Evolutionary conservation across 2,113 vertebrate genomes (phyloP), one percentile per base, ranked within the genome.

Genomic region (Corythaeola cristata): DNA sequence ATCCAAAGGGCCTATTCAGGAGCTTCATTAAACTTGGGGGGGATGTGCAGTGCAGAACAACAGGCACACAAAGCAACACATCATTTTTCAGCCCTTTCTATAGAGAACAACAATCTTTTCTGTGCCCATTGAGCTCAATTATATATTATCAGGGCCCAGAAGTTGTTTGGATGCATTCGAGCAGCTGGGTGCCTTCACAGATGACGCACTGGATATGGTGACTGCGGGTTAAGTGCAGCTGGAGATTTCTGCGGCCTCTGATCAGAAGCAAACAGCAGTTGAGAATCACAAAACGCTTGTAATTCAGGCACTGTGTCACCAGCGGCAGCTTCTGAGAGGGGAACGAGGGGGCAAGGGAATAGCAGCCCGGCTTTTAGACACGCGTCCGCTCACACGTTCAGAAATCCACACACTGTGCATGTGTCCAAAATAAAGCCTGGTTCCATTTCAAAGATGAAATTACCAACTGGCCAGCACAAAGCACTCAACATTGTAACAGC

Each of bases 101-200:
- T 8, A 33, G 62, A 76, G 81, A 93, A 88, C 84, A 90, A 75
- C 89, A 81, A 74, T 72, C 77, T 86, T n/a, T 59, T 85, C 89
- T 72, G 85, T 56, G 52, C 94, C 91, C 89, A 22, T 49, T 75
- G 89, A 80, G 83, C 85, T 95, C 75, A 85, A 86, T 96, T 72
- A 72, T 92, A 81, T 66, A 84, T 93, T 85, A 79, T 91, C 88
- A 91, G 79, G 79, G 87, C 78, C n/a, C 77, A 82, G 93, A 60
- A 96, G 90, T 85, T 93, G 56, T 68, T 60, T 84, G 96, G 85
- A 82, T 78, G 89, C 89, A 96, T 83, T 86, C 1, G 45, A 97
- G 91, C 93, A 97, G 96, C 66, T 96, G 97, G 92, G 73, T 93
- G 94, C 93, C 90, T 82, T 64, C 74, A 81, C 52, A 92, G 80